Evolutionary conservation across 2,888 invertebrate species (phyloP).

Genomic region (Drosophila mercatorum): DNA sequence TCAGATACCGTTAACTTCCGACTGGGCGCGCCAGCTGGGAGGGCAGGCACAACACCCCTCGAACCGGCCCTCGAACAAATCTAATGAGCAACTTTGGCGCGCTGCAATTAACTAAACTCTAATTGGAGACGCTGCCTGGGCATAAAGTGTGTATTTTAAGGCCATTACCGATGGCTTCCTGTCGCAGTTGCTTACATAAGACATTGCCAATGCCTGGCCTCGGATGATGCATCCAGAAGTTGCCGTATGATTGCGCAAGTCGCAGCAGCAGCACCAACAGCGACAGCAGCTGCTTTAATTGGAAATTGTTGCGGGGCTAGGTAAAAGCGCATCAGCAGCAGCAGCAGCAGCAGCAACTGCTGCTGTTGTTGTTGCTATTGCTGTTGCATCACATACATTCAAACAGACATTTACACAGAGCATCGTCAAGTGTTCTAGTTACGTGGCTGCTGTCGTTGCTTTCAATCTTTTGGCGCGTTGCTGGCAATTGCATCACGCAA

Average conservation of each 20-base stretch:
- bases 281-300: constrained; percentile 72
- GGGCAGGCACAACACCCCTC: constrained; percentile 18
- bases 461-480: constrained; percentile 77
- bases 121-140: constrained; percentile 71
- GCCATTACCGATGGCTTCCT: constrained; percentile 78
- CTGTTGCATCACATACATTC: constrained; percentile 50
- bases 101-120: constrained; percentile 74
- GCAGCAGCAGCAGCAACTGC: constrained; percentile 17
- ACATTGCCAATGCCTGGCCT: constrained; percentile 34
- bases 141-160: constrained; percentile 79
- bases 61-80: constrained; percentile 26
- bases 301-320: constrained; percentile 68
- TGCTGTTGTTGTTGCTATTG: constrained; percentile 34
- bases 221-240: constrained; percentile 68
- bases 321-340: constrained; percentile 56
- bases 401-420: constrained; percentile 24
- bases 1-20: constrained; percentile 67
- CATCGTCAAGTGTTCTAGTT: constrained; percentile 79
- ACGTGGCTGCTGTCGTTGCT: constrained; percentile 77
- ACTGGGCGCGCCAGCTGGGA: constrained; percentile 56
- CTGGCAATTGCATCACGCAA: constrained; percentile 79
- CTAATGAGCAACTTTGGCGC: constrained; percentile 71
- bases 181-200: constrained; percentile 64
- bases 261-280: constrained; percentile 32
- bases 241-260: constrained; percentile 77